Evolutionary conservation across 2,113 vertebrate species (phyloP), one percentile per base, ranked within the genome.

Genomic region (Nibea albiflora): DNA sequence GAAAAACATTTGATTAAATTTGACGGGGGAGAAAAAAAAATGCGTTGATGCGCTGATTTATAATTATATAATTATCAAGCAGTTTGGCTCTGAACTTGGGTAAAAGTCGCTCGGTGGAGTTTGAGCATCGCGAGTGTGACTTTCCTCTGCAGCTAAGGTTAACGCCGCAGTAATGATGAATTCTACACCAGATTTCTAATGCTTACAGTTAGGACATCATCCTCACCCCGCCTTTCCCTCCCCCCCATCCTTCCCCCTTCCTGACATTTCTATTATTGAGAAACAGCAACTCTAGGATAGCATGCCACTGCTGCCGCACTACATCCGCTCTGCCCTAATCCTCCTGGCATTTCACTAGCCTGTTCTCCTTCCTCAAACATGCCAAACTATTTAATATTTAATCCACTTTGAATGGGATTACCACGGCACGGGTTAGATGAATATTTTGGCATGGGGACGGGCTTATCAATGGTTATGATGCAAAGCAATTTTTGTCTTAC

Each of bases 251-350:
- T 46, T 68, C 66, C 84, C 65, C 85, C 80, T 79, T 89, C 74
- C 90, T 91, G 93, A 93, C 92, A 81, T n/a, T 81, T 92, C 89
- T 93, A 92, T 93, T 93, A 93, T 90, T 89, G 86, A 90, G 87
- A 92, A 91, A 91, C 85, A 86, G 88, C 90, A 87, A 88, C 77
- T 90, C 83, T 26, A 52, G 85, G 86, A 88, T 71, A 82, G 87
- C 68, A 84, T 68, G 83, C 81, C 56, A 74, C 85, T 77, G 80
- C 84, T 74, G 67, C 80, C n/a, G n/a, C 85, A 77, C 85, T 78
- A 90, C 87, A 90, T 89, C 90, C 79, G 79, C 89, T 86, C 82
- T n/a, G 9, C 87, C 85, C 90, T 94, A 93, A 94, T 94, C 92
- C 92, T 86, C 78, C 85, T 90, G 87, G 86, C 88, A 92, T 93